These are phyloP conservation scores for Eumacrocentrus americanus DNA, from an alignment of 2,888 invertebrate genomes.

Conservation along the genomic window DNA sequence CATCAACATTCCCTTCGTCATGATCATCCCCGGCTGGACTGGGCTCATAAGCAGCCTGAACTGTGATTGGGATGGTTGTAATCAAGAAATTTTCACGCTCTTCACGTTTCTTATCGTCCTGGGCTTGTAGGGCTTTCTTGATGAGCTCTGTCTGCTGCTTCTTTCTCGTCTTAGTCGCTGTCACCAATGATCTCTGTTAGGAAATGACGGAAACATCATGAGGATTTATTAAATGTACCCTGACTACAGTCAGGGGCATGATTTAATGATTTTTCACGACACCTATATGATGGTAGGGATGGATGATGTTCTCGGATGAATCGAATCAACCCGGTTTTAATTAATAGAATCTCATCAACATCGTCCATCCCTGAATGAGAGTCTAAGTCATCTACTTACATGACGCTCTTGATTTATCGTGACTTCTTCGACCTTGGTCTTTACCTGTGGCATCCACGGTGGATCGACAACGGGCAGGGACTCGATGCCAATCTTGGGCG, in stretches of 20 bases:
- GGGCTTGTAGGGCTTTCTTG: conserved; percentile 90
- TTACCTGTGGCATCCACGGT: conserved; percentile 98
- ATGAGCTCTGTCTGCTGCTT: conserved; percentile 99
- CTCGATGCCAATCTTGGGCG: conserved; percentile 97
- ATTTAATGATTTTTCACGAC: background rate
- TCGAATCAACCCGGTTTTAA: too few relatives aligned
- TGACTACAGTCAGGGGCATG: background rate
- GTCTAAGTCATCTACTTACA: conserved; percentile 65
- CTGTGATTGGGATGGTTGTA: conserved; percentile 92
- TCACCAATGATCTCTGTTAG: conserved; percentile 87
- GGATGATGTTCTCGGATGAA: background rate
- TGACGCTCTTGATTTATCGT: conserved; percentile 97
- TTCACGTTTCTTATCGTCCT: conserved; percentile 93
- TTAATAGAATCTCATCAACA: too few relatives aligned
- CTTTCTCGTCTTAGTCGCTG: conserved; percentile 97
- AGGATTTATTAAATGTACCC: conserved; percentile 23
- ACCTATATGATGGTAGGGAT: background rate
- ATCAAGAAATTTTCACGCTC: conserved; percentile 95
- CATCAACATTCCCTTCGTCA: conserved; percentile 72
- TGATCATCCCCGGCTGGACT: conserved; percentile 85
- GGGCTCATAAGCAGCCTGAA: conserved; percentile 96
- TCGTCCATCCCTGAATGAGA: background rate
- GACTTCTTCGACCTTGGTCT: conserved; percentile 98
- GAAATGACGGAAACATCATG: conserved; percentile 23
- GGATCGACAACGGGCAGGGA: conserved; percentile 95